Evolutionary conservation across 2,888 invertebrate genomes (phyloP).

Genomic region (Limnephilus auricula): DNA sequence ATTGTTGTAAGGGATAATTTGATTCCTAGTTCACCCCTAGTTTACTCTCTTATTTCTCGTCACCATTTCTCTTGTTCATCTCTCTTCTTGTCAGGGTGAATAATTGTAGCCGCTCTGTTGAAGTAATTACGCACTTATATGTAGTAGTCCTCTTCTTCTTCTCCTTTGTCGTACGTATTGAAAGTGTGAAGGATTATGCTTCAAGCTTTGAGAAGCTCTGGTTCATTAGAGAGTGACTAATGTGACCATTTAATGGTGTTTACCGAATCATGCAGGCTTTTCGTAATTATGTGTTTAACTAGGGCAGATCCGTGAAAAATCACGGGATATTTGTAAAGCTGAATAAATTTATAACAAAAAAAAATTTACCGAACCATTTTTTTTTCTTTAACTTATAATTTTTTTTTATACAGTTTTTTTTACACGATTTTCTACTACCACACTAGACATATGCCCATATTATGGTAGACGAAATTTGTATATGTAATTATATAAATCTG

Average conservation of each 20-base stretch:
- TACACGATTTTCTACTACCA: too few species aligned
- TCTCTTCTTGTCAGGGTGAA: not conserved
- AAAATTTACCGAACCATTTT: too few species aligned
- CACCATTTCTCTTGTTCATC: not conserved
- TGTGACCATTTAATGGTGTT: not conserved
- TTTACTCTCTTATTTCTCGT: not conserved
- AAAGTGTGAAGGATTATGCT: not conserved
- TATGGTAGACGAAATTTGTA: too few species aligned
- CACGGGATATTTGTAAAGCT: too few species aligned
- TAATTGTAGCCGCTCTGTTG: conserved; percentile 2
- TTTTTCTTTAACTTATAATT: too few species aligned
- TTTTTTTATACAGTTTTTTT: too few species aligned
- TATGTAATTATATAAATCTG: too few species aligned
- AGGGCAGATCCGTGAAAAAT: too few species aligned
- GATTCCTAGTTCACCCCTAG: not conserved
- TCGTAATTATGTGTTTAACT: not conserved
- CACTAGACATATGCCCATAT: too few species aligned
- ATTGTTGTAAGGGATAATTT: not conserved
- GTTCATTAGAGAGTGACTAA: not conserved
- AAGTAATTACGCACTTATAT: not conserved
- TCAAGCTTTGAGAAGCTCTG: not conserved
- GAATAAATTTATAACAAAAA: too few species aligned
- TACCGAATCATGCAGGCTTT: not conserved
- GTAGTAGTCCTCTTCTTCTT: not conserved
- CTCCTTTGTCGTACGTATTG: not conserved